Percentiles rank a stretch among this genome's conserved stretches.
phyloP scores from a whole-genome alignment of 2,797 vertebrate species.

The Potorous gilbertii region DNA sequence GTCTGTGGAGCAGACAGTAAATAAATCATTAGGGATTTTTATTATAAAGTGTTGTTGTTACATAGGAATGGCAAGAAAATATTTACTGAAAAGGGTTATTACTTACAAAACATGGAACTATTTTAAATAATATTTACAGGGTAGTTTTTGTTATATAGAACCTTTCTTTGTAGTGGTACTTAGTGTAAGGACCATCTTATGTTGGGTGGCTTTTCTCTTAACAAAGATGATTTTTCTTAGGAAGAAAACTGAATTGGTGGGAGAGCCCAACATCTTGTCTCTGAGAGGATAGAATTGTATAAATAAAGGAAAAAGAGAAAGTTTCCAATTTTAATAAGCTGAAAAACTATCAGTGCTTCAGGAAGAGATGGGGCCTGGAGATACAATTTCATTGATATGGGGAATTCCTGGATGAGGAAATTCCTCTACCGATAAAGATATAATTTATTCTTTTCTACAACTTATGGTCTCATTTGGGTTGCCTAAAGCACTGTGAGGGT shows the following conservation, averaged over 20 bases:
- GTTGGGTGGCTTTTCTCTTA: background rate
- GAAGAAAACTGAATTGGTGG: background rate
- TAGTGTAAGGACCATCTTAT: background rate
- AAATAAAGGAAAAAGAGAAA: background rate
- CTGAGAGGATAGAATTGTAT: background rate
- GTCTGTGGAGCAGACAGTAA: background rate
- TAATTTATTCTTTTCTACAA: background rate
- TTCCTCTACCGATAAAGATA: background rate
- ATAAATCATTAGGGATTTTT: background rate
- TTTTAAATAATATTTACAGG: background rate
- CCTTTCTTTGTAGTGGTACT: background rate
- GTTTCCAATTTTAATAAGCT: background rate
- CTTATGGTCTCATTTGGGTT: background rate
- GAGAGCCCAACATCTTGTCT: background rate
- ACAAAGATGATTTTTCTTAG: background rate
- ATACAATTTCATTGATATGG: background rate
- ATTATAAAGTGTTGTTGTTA: background rate
- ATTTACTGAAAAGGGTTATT: background rate
- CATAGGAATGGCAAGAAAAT: background rate
- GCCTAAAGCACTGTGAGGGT: background rate
- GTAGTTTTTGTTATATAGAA: background rate
- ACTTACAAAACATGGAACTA: background rate
- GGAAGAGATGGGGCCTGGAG: background rate
- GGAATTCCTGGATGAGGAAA: background rate
- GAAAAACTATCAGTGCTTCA: background rate